Evolutionary conservation across 2,113 vertebrate genomes (phyloP).

Genomic region (Psammodynastes pulverulentus): DNA sequence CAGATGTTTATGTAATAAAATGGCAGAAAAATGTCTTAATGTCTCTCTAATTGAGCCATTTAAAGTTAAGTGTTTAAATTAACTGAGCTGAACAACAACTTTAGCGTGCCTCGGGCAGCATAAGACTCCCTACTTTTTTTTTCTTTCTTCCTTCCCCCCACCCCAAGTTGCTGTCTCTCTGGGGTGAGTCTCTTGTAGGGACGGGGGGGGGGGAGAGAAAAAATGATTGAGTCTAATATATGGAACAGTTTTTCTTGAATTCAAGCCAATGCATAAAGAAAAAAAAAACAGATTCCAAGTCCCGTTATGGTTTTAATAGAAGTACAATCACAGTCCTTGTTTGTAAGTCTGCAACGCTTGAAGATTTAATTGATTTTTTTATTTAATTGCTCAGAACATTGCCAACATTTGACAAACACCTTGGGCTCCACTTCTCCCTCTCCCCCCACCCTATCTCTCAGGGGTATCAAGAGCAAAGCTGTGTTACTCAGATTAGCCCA

Average conservation of each 20-base stretch:
- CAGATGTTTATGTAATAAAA: conserved; percentile 18
- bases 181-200: neutral
- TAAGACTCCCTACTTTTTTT: neutral
- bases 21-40: conserved; percentile 26
- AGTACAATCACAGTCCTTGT: neutral
- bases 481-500: neutral
- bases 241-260: neutral
- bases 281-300: neutral
- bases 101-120: conserved; percentile 39
- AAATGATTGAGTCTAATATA: neutral
- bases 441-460: neutral
- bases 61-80: conserved; percentile 46
- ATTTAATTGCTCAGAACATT: neutral
- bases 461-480: neutral
- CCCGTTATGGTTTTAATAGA: neutral
- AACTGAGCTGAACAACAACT: conserved; percentile 38
- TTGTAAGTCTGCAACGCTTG: neutral
- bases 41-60: conserved; percentile 42
- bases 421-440: neutral
- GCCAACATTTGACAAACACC: neutral
- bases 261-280: neutral
- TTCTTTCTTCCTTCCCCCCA: neutral
- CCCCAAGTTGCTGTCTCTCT: conserved; percentile 34
- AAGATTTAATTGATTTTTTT: neutral
- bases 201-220: neutral